A percentile compares a stretch with the other conserved stretches of the same genome.
Conservation (phyloP, 2,113 vertebrate species). For the Lasiurus borealis region DNA sequence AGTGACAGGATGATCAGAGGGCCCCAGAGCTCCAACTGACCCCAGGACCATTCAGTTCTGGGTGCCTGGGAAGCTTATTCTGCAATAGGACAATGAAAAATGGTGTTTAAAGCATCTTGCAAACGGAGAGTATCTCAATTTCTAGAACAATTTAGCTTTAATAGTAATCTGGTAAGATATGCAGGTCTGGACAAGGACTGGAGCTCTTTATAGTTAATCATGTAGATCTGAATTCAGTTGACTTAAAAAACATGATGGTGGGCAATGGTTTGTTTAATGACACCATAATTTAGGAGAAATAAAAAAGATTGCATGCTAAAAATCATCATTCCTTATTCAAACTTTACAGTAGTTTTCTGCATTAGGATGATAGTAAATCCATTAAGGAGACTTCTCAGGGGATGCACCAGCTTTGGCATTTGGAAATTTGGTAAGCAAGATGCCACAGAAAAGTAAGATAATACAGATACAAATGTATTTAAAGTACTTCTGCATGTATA, state of each 20-base stretch:
- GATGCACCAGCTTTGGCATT: neutral
- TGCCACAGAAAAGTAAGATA: slow-evolving; percentile 45
- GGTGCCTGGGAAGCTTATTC: neutral
- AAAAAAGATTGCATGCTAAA: slow-evolving; percentile 76
- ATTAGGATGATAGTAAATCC: slow-evolving; percentile 30
- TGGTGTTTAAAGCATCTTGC: neutral
- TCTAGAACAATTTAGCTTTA: slow-evolving; percentile 63
- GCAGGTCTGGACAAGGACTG: neutral
- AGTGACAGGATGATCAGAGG: neutral
- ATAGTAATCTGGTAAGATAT: slow-evolving; percentile 45
- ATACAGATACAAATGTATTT: slow-evolving; percentile 63
- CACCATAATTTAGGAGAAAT: slow-evolving; percentile 78
- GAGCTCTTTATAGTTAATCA: neutral
- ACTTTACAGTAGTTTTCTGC: slow-evolving; percentile 70
- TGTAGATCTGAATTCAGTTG: neutral
- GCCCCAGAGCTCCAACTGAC: neutral
- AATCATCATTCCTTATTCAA: slow-evolving; percentile 75
- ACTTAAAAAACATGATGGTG: slow-evolving; percentile 63
- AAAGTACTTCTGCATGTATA: slow-evolving; percentile 78
- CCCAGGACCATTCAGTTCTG: neutral
- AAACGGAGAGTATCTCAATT: neutral
- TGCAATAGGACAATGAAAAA: neutral
- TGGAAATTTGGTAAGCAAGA: slow-evolving; percentile 59
- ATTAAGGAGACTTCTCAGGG: slow-evolving; percentile 66
- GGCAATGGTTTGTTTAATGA: slow-evolving; percentile 79